phyloP scores from a whole-genome alignment of 2,113 vertebrate species.

The Aleadryas rufinucha region DNA sequence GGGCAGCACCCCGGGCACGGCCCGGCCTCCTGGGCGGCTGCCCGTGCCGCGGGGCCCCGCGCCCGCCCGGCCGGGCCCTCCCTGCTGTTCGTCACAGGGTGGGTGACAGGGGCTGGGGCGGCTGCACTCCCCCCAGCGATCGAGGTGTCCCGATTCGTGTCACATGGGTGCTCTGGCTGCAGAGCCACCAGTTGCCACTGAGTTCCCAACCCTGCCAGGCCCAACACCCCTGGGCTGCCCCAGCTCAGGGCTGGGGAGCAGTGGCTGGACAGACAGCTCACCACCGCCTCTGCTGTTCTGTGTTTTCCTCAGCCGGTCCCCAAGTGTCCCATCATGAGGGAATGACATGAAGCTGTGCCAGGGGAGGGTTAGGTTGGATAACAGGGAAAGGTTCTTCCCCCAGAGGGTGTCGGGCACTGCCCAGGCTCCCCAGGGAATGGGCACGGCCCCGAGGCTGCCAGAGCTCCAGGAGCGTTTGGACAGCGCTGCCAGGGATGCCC shows the following conservation, averaged over 20 bases:
- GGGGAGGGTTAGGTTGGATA: fast-evolving
- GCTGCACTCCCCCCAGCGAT: not conserved
- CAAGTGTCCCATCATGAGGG: not conserved
- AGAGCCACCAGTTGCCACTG: not conserved
- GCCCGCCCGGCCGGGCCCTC: not conserved
- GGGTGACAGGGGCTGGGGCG: not conserved
- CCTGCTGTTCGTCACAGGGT: not conserved
- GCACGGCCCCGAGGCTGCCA: not conserved
- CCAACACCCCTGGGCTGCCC: fast-evolving
- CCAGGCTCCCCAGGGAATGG: not conserved
- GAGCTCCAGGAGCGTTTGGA: not conserved
- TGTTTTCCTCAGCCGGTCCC: not conserved
- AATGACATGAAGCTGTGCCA: fast-evolving
- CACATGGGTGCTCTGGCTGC: not conserved
- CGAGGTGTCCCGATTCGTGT: fast-evolving
- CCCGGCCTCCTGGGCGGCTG: not conserved
- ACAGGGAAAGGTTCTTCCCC: not conserved
- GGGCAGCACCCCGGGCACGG: not conserved
- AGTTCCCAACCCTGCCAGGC: not conserved
- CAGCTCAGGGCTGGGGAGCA: not conserved
- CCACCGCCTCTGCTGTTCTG: fast-evolving
- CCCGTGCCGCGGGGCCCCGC: fast-evolving
- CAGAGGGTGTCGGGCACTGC: not conserved
- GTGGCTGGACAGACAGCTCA: not conserved
- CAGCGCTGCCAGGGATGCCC: fast-evolving